Base-by-base conservation (phyloP, 2,888 invertebrate species). In the Cotesia congregata region DNA sequence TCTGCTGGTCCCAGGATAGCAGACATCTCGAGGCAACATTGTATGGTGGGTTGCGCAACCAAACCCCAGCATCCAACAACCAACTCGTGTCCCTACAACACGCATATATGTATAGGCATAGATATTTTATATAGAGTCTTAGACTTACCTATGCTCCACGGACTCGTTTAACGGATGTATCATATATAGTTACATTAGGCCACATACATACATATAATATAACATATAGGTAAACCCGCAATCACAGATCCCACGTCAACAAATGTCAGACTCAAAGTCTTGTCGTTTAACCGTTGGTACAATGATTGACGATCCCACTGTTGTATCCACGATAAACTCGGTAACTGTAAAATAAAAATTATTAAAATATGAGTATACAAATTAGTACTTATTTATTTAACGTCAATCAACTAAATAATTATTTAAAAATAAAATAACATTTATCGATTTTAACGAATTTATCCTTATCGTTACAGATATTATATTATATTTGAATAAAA, bases 1-100 rank as follows among this genome's bases (percentile, higher is more conserved):
- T 30, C 1, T 30, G 30, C 30, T 30, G 3, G 30, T 30, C 30
- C 30, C 38, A 12, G 20, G 38, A 30, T 67, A 81, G 82, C 84
- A 84, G 84, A 84, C 83, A 83, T 85, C 86, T 86, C 79, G 82
- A 78, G 85, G 86, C 86, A 83, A 86, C 85, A 86, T 87, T 67
- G 50, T 50, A 9, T 50, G 84, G 83, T 67, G 76, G 67, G 80
- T 85, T 85, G 82, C 85, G 85, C 84, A 84, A 83, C 82, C 80
- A 30, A 30, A 30, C 30, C 30, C 30, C 30, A 30, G 12, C 9
- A 50, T 50, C 50, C 12, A 50, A 50, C 9, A 50, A 7, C 50
- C 12, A 50, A 50, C 50, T 50, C 50, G 7, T 50, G 78, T 74
- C 65, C 67, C 40, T 70, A 75, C 67, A 40, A n/a, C 50, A 64